These are phyloP conservation scores for Penaeus chinensis DNA, from an alignment of 1,140 invertebrate genomes.

Conservation along the genomic window DNA sequence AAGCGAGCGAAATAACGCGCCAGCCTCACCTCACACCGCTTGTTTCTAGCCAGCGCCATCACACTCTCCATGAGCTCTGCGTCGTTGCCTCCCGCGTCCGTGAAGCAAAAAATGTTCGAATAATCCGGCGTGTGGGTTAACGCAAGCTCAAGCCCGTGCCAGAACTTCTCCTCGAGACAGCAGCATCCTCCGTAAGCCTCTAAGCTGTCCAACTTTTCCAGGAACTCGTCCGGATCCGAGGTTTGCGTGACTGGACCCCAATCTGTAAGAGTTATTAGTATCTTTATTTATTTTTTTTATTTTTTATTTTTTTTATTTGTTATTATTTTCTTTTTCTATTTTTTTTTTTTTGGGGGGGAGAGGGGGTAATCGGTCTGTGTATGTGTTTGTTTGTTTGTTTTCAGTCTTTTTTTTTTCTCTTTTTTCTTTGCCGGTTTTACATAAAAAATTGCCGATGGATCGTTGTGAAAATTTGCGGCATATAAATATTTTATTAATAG, in stretches of 20 bases:
- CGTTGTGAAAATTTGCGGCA: no score
- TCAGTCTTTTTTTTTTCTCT: no score
- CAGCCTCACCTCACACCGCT: slow-evolving; percentile 27
- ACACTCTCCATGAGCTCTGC: slow-evolving; percentile 44
- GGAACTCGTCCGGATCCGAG: slow-evolving; percentile 23
- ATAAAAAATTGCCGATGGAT: no score
- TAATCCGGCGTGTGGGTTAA: slow-evolving; percentile 48
- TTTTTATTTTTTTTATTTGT: no score
- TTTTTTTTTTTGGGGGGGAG: no score
- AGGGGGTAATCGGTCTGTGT: no score
- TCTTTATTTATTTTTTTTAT: not conserved
- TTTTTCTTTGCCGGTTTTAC: no score
- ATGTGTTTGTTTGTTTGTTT: no score
- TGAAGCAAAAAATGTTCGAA: slow-evolving; percentile 45
- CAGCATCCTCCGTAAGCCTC: slow-evolving; percentile 10
- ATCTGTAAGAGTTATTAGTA: not conserved
- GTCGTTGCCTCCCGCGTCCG: slow-evolving; percentile 44
- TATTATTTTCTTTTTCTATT: no score
- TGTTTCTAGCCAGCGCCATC: slow-evolving; percentile 31
- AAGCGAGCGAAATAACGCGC: not conserved
- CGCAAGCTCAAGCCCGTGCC: slow-evolving; percentile 40
- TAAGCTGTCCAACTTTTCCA: slow-evolving; percentile 14
- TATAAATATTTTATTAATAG: no score
- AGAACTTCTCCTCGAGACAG: slow-evolving; percentile 51
- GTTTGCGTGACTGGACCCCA: slow-evolving; percentile 42